Percentiles rank a stretch among this genome's conserved stretches.
Conservation (phyloP, 2,113 vertebrate genomes). For the Oxygymnocypris stewartii region DNA sequence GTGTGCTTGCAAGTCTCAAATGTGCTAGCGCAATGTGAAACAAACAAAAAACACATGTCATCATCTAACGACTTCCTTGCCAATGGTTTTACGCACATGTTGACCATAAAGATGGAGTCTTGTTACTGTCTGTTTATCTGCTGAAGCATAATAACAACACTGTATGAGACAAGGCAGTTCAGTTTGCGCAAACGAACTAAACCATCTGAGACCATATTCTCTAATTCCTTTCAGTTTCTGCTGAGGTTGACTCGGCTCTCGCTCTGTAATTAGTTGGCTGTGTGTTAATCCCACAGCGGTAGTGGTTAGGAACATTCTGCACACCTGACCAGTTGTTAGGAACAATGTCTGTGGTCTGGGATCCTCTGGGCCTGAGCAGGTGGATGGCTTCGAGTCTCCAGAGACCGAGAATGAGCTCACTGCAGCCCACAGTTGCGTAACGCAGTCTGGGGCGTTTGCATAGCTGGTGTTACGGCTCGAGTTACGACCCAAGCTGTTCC, state of each 20-base stretch:
- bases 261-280: conserved; percentile 10
- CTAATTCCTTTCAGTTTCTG: conserved; percentile 3
- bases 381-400: conserved; percentile 50
- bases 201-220: conserved; percentile 8
- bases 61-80: not conserved
- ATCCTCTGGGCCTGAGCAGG: conserved; percentile 50
- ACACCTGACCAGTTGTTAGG: conserved; percentile 53
- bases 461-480: not conserved
- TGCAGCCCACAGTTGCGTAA: conserved; percentile 44
- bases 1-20: not conserved
- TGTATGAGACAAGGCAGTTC: not conserved
- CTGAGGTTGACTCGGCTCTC: conserved; percentile 18
- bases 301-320: conserved; percentile 16
- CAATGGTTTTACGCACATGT: not conserved
- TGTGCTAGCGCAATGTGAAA: not conserved
- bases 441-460: conserved; percentile 31
- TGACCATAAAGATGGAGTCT: not conserved
- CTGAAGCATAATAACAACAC: not conserved
- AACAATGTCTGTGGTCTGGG: conserved; percentile 30
- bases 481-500: conserved; percentile 24
- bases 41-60: not conserved
- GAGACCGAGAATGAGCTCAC: conserved; percentile 28
- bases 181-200: not conserved
- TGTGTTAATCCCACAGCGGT: not conserved
- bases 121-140: not conserved